These are phyloP conservation scores for Ariopsis seemanni DNA, from an alignment of 2,113 vertebrate species.

Conservation along the genomic window DNA sequence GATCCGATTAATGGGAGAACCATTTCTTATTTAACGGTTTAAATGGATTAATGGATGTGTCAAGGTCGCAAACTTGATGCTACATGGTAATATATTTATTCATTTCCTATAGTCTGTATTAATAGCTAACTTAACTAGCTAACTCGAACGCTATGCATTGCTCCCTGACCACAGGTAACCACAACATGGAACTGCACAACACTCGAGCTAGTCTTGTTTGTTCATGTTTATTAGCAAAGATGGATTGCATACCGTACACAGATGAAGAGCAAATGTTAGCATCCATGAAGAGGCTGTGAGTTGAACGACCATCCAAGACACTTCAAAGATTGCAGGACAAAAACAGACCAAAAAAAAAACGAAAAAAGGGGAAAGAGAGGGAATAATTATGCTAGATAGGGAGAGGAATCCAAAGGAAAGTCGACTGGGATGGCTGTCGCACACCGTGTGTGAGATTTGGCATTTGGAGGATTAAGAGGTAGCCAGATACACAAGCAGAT, in stretches of 20 bases:
- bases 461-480: conserved; percentile 50
- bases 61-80: neutral
- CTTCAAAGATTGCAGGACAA: neutral
- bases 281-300: neutral
- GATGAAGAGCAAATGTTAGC: neutral
- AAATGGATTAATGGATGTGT: neutral
- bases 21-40: neutral
- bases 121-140: neutral
- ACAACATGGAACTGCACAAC: neutral
- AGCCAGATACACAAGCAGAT: conserved; percentile 45
- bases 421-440: conserved; percentile 9
- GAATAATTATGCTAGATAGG: conserved; percentile 16
- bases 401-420: conserved; percentile 19
- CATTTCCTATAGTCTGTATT: neutral
- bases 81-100: neutral
- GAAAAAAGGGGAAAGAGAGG: neutral
- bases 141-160: neutral
- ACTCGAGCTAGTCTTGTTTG: neutral
- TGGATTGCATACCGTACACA: neutral
- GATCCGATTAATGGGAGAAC: neutral
- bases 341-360: neutral
- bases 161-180: neutral
- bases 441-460: conserved; percentile 33
- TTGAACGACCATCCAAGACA: conserved; percentile 61
- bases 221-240: neutral